Evolutionary conservation across 1,140 invertebrate genomes (phyloP).

Genomic region (Pararge aegeria): DNA sequence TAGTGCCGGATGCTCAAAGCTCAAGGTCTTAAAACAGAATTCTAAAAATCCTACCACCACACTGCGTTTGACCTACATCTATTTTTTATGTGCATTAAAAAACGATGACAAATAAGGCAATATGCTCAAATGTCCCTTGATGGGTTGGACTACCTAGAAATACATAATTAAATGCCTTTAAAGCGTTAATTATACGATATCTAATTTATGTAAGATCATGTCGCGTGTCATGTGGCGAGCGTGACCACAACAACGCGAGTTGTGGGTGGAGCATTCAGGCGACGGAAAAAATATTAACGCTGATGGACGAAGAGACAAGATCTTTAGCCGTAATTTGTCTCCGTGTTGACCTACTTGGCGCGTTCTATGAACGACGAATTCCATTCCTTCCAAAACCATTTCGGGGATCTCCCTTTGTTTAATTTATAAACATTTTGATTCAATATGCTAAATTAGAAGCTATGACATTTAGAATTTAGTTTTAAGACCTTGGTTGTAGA

Average conservation of each 20-base stretch:
- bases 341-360: conserved; percentile 24
- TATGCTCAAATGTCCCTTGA: background rate
- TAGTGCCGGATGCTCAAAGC: too few species aligned
- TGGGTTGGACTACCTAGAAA: conserved; percentile 11
- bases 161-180: conserved; percentile 15
- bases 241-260: conserved; percentile 26
- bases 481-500: too few species aligned
- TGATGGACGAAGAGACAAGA: conserved; percentile 13
- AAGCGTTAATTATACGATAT: conserved; percentile 27
- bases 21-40: too few species aligned
- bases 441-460: background rate
- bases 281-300: conserved; percentile 8
- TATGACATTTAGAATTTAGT: too few species aligned
- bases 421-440: background rate
- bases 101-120: too few species aligned
- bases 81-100: too few species aligned
- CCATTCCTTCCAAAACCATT: background rate
- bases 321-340: conserved; percentile 24
- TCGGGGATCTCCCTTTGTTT: background rate
- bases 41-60: too few species aligned
- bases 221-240: conserved; percentile 26
- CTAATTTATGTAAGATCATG: conserved; percentile 21
- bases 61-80: too few species aligned
- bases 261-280: conserved; percentile 20
- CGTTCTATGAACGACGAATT: conserved; percentile 11